Evolutionary conservation across 2,888 invertebrate species (phyloP), one percentile per base, ranked within the genome.

Genomic region (Lycophotia porphyrea): DNA sequence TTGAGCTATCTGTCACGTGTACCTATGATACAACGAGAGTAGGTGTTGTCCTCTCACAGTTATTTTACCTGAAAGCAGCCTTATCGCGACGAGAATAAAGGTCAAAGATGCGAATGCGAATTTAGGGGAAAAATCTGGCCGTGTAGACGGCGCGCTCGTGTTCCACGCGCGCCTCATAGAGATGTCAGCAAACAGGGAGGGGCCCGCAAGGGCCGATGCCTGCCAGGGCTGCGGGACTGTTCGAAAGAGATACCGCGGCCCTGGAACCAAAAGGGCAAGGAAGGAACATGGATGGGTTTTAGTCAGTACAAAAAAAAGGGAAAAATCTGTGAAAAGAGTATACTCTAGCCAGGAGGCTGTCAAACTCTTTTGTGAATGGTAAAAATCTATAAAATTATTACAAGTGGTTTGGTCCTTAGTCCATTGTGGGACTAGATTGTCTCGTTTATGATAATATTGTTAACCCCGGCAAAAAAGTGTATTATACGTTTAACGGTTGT

Each of bases 1-100:
- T 24, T 21, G 36, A 47, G 55, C 52, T 52, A 75, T 75, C 27
- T 76, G n/a, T 66, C 66, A 74, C 15, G 36, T 60, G 42, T 15
- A 58, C 31, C n/a, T n/a, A 24, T 49, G 61, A 42, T n/a, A 63
- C 36, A 61, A 13, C 18, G 21, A n/a, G 31, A 71, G 36, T 52
- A 67, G 49, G 15, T 49, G 36, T 18, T 18, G 49, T 49, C 7
- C 39, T 24, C 47, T 18, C 8, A 27, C 5, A 67, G 7, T 18
- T 24, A 13, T 31, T 24, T 36, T 27, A 67, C 4, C 18, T 36
- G 11, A 39, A 9, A 1, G 24, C 24, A 49, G 24, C 47, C 24
- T 49, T 71, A 27, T 27, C 15, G 18, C 15, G 15, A 18, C 7
- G 7, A 36, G 27, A 5, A 49, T 24, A 49, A 36, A 27, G 34